Percentiles rank a stretch among this genome's conserved stretches.
phyloP scores from a whole-genome alignment of 2,113 vertebrate species.

The Polyodon spathula region DNA sequence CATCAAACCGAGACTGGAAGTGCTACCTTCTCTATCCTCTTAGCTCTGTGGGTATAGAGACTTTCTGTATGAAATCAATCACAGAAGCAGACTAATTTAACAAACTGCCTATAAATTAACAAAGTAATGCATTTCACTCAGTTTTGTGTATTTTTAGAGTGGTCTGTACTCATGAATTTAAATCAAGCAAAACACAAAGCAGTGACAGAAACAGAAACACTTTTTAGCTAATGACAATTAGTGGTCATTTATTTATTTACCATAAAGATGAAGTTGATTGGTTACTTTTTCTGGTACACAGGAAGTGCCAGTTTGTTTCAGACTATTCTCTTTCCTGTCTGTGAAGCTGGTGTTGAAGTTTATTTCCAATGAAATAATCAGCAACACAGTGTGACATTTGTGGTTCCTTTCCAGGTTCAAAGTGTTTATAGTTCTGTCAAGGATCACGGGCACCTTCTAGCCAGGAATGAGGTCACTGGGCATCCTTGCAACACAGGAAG shows the following conservation, averaged over 20 bases:
- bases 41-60: too few species aligned
- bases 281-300: conserved; percentile 53
- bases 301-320: conserved; percentile 74
- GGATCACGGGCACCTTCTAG: conserved; percentile 67
- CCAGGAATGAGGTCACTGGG: conserved; percentile 62
- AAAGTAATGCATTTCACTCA: too few species aligned
- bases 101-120: too few species aligned
- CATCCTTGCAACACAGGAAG: conserved; percentile 68
- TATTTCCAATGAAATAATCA: conserved; percentile 56
- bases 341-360: conserved; percentile 35
- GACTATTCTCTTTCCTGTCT: conserved; percentile 48
- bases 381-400: conserved; percentile 55
- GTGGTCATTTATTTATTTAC: conserved; percentile 45
- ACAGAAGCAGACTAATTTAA: too few species aligned
- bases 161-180: conserved; percentile 41
- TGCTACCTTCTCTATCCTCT: too few species aligned
- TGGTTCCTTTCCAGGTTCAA: conserved; percentile 57
- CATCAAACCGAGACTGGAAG: too few species aligned
- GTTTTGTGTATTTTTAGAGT: conserved; percentile 20
- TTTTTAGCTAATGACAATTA: conserved; percentile 75
- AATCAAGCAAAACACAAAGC: conserved; percentile 64
- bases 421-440: conserved; percentile 59
- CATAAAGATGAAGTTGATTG: conserved; percentile 35
- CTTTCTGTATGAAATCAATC: too few species aligned
- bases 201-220: conserved; percentile 66